Percentiles rank a stretch among this genome's conserved stretches.
These are phyloP conservation scores for Magallana ariakensis DNA, from an alignment of 1,140 invertebrate genomes.

Conservation along the genomic window DNA sequence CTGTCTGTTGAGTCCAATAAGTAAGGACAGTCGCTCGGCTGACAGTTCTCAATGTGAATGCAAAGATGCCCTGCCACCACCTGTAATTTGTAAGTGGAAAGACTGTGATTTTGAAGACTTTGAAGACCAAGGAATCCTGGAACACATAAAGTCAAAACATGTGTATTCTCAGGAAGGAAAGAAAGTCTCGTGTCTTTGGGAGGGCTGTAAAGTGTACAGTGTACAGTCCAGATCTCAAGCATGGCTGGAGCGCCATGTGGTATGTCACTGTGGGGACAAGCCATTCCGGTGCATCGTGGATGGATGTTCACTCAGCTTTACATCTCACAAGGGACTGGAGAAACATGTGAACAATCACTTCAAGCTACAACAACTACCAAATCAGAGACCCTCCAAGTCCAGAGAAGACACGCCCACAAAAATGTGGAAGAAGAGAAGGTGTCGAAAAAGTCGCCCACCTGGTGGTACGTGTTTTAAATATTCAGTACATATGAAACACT, in stretches of 20 bases:
- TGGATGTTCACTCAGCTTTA: constrained; percentile 93
- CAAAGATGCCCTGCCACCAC: constrained; percentile 50
- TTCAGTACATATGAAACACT: too few relatives aligned
- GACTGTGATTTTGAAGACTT: constrained; percentile 88
- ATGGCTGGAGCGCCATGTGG: constrained; percentile 95
- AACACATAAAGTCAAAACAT: constrained; percentile 93
- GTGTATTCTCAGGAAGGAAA: constrained; percentile 90
- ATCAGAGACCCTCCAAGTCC: constrained; percentile 70
- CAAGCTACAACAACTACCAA: constrained; percentile 82
- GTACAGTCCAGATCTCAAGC: constrained; percentile 92
- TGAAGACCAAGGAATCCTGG: constrained; percentile 89
- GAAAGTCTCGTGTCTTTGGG: constrained; percentile 94
- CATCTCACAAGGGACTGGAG: constrained; percentile 92
- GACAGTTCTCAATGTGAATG: constrained; percentile 39
- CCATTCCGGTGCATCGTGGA: constrained; percentile 97
- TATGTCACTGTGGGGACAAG: constrained; percentile 92
- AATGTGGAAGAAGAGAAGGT: constrained; percentile 90
- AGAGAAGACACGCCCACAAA: constrained; percentile 85
- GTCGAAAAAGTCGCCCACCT: constrained; percentile 88
- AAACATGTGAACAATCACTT: constrained; percentile 97
- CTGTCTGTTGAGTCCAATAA: constrained; percentile 55
- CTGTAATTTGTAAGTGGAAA: constrained; percentile 87
- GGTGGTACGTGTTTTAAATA: constrained; percentile 65
- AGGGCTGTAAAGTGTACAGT: constrained; percentile 96
- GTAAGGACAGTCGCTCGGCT: constrained; percentile 50